Conservation (phyloP, 2,888 invertebrate species). For the Drosophila planitibia region DNA sequence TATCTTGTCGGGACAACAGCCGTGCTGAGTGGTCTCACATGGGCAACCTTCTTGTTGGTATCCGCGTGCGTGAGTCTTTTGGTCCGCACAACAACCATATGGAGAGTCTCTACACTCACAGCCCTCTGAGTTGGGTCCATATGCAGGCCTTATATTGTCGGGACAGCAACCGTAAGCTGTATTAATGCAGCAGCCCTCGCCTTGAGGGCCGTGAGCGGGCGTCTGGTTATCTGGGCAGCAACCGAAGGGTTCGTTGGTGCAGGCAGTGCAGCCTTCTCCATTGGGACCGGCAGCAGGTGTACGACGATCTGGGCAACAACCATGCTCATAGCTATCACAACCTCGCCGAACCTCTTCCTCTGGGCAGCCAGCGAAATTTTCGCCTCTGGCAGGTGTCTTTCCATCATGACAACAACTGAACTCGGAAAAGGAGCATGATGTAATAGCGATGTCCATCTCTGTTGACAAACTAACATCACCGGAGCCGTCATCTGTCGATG, state of each 20-base stretch:
- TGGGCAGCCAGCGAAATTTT: slow-evolving; percentile 81
- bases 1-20: slow-evolving; percentile 94
- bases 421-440: slow-evolving; percentile 84
- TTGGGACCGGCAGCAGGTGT: slow-evolving; percentile 89
- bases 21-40: slow-evolving; percentile 90
- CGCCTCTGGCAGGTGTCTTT: slow-evolving; percentile 88
- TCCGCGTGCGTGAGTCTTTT: slow-evolving; percentile 91
- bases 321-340: slow-evolving; percentile 87
- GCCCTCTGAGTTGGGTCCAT: slow-evolving; percentile 91
- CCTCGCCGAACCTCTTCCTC: slow-evolving; percentile 75
- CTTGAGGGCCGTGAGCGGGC: slow-evolving; percentile 93
- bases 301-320: slow-evolving; percentile 91
- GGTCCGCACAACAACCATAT: slow-evolving; percentile 95
- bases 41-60: slow-evolving; percentile 92
- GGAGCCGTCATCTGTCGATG: slow-evolving; percentile 65
- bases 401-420: slow-evolving; percentile 91
- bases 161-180: slow-evolving; percentile 94
- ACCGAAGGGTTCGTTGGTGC: slow-evolving; percentile 90
- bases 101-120: slow-evolving; percentile 92
- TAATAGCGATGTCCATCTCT: slow-evolving; percentile 63
- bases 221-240: slow-evolving; percentile 95
- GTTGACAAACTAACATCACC: slow-evolving; percentile 47
- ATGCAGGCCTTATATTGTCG: slow-evolving; percentile 93
- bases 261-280: slow-evolving; percentile 91
- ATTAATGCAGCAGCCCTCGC: slow-evolving; percentile 93